These are phyloP conservation scores for Tetragonula carbonaria DNA, from an alignment of 2,888 invertebrate species.

Conservation along the genomic window DNA sequence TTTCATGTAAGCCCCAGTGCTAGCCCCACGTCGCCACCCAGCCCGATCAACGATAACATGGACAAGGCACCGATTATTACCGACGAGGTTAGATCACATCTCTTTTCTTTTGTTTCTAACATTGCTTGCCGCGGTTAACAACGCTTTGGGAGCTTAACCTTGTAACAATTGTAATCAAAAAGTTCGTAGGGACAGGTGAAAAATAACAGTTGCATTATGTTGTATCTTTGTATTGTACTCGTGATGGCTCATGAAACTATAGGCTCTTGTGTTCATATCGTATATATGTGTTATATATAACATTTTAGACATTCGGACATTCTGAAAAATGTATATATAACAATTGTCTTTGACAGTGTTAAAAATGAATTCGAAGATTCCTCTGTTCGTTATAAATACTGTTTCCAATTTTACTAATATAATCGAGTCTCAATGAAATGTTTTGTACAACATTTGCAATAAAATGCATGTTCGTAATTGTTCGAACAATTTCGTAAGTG, in stretches of 20 bases:
- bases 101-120: constrained; percentile 16
- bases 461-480: background rate
- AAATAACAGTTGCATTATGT: background rate
- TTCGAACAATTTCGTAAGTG: background rate
- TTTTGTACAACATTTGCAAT: background rate
- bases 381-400: background rate
- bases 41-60: constrained; percentile 80
- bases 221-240: background rate
- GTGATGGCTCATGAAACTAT: background rate
- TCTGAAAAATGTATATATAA: too few species aligned
- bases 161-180: background rate
- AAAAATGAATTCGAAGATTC: background rate
- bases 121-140: background rate
- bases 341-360: background rate
- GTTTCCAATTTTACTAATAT: too few species aligned
- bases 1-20: constrained; percentile 85
- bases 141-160: background rate
- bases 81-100: constrained; percentile 79
- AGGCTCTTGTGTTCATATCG: background rate
- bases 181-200: background rate
- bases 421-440: background rate
- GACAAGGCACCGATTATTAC: constrained; percentile 81
- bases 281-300: background rate
- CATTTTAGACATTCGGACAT: background rate
- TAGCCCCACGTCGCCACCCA: constrained; percentile 83